Evolutionary conservation across 37 sponge, comb jelly and placozoan species (phyloP), one percentile per base, ranked within the genome.

Genomic region (Diacarnus erythraeanus): DNA sequence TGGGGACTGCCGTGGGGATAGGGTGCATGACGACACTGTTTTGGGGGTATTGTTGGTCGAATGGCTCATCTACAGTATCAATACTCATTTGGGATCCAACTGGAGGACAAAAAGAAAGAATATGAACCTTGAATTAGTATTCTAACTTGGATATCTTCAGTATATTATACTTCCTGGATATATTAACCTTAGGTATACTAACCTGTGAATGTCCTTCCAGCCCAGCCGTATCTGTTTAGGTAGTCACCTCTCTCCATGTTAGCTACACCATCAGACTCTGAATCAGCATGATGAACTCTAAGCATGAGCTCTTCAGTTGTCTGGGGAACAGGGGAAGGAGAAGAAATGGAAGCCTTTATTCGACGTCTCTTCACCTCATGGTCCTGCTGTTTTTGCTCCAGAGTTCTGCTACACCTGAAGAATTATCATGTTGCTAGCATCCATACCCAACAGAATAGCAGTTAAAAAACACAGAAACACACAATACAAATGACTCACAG

Each of bases 141-240:
- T n/a, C n/a, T n/a, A n/a, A n/a, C n/a, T n/a, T n/a, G n/a, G n/a
- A n/a, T n/a, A n/a, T n/a, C n/a, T n/a, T n/a, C n/a, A n/a, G n/a
- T n/a, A n/a, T n/a, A n/a, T n/a, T n/a, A n/a, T n/a, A n/a, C n/a
- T n/a, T n/a, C n/a, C n/a, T n/a, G n/a, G n/a, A n/a, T n/a, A n/a
- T n/a, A n/a, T n/a, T n/a, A n/a, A n/a, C n/a, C n/a, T n/a, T n/a
- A n/a, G n/a, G n/a, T n/a, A n/a, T 54, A 54, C 56, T 35, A 12
- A 78, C 78, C 51, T 42, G 30, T 3, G 30, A 78, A 64, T 0
- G 47, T 42, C 2, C n/a, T 78, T 25, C 47, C 78, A 42, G 66
- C 5, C 78, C 64, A 59, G 26, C 79, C 79, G 35, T 54, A 79
- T 68, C 47, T 79, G 23, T 51, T 23, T 23, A 61, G 59, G 23